Conservation (phyloP, 2,113 vertebrate species). For the Deroptyus accipitrinus region DNA sequence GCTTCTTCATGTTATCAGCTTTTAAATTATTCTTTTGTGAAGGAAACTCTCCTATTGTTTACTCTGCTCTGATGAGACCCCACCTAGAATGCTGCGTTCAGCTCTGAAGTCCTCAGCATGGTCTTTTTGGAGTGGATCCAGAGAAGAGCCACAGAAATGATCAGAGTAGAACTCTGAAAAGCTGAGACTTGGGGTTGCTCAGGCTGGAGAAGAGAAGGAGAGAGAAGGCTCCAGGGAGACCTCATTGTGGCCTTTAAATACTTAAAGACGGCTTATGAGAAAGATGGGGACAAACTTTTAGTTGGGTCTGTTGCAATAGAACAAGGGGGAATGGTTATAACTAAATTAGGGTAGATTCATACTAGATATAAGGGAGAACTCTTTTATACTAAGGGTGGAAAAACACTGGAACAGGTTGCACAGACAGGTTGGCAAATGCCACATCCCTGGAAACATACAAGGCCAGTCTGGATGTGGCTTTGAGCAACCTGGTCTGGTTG, state of each 20-base stretch:
- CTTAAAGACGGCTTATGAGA: not conserved
- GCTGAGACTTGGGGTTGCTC: not conserved
- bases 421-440: not conserved
- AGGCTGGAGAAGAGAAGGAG: not conserved
- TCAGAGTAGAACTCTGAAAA: not conserved
- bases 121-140: not conserved
- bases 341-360: not conserved
- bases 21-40: not conserved
- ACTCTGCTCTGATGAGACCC: not conserved
- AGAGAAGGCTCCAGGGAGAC: not conserved
- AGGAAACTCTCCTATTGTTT: not conserved
- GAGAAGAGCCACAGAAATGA: not conserved
- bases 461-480: not conserved
- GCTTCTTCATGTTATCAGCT: not conserved
- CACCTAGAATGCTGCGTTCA: not conserved
- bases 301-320: accelerated
- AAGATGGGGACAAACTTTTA: not conserved
- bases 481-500: not conserved
- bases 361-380: not conserved
- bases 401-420: not conserved
- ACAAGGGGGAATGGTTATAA: not conserved
- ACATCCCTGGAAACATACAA: not conserved
- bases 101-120: not conserved
- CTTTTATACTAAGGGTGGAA: accelerated
- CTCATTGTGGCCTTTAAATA: accelerated